phyloP scores from a whole-genome alignment of 53 echinoderm and acorn worm species.

The Hippasteria phrygiana region DNA sequence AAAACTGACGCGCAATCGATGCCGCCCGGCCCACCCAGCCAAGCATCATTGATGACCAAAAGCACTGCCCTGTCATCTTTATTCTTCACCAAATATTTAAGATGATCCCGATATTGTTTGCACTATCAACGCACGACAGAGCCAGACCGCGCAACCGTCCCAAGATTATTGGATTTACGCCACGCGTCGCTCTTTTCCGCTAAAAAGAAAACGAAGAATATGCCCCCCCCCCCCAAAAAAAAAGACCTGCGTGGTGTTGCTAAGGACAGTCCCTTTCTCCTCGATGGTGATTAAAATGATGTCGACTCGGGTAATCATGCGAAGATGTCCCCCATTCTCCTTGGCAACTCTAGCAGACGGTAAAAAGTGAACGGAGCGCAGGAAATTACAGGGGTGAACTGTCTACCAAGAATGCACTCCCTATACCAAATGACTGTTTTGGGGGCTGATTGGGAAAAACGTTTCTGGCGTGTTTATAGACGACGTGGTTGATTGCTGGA shows the following conservation, averaged over 20 bases:
- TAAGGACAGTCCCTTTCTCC: conserved; percentile 21
- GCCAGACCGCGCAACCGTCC: not conserved
- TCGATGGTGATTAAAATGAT: conserved; percentile 45
- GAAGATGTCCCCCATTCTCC: not conserved
- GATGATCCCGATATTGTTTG: conserved; percentile 41
- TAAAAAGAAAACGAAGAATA: not conserved
- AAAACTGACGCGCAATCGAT: too few species aligned
- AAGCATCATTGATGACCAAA: not conserved
- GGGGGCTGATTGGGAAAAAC: conserved; percentile 21
- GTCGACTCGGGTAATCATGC: conserved; percentile 38
- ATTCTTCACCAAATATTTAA: conserved; percentile 5
- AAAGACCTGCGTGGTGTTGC: not conserved
- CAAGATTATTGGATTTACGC: conserved; percentile 30
- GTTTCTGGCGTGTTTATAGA: conserved; percentile 23
- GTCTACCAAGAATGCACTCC: too few species aligned
- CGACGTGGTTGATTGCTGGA: conserved; percentile 23
- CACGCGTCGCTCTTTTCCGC: conserved; percentile 28
- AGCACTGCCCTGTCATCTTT: not conserved
- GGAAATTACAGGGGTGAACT: conserved; percentile 26
- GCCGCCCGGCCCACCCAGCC: not conserved
- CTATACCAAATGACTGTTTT: conserved; percentile 16
- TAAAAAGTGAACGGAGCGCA: conserved; percentile 19
- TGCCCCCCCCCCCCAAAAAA: not conserved
- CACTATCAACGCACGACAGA: not conserved
- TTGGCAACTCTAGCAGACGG: conserved; percentile 31